Conservation (phyloP, 2,797 vertebrate genomes). For the Gymnothorax reevesii region DNA sequence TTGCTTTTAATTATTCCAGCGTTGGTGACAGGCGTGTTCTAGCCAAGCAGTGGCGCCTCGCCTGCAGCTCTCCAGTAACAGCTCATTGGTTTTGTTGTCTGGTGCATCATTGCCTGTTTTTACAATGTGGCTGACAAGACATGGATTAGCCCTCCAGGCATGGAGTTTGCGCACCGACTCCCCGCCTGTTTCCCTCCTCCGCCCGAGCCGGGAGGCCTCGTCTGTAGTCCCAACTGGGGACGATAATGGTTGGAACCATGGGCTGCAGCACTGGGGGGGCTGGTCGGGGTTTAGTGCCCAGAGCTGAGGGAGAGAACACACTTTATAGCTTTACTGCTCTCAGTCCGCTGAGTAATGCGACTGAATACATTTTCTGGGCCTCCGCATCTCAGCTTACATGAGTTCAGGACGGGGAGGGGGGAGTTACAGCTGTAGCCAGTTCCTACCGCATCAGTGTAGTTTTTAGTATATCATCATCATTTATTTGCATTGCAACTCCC, state of each 20-base stretch:
- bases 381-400: background rate
- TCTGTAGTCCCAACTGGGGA: background rate
- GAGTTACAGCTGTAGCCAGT: too few species aligned
- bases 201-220: constrained; percentile 2
- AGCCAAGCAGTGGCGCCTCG: constrained; percentile 16
- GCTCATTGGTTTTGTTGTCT: constrained; percentile 47
- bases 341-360: background rate
- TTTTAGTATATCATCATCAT: too few species aligned
- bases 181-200: background rate
- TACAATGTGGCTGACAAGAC: constrained; percentile 38
- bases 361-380: background rate
- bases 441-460: too few species aligned
- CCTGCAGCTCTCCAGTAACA: constrained; percentile 37
- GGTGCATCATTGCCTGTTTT: constrained; percentile 47
- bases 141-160: constrained; percentile 41
- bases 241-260: background rate
- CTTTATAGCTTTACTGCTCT: background rate
- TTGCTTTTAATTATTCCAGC: constrained; percentile 49
- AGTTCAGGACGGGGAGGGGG: too few species aligned
- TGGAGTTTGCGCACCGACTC: constrained; percentile 37
- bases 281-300: background rate
- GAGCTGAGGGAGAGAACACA: background rate
- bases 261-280: background rate
- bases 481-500: background rate
- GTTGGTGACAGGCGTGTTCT: constrained; percentile 37